These are phyloP conservation scores for Venusia cambrica DNA, from an alignment of 2,888 invertebrate species.

Conservation along the genomic window DNA sequence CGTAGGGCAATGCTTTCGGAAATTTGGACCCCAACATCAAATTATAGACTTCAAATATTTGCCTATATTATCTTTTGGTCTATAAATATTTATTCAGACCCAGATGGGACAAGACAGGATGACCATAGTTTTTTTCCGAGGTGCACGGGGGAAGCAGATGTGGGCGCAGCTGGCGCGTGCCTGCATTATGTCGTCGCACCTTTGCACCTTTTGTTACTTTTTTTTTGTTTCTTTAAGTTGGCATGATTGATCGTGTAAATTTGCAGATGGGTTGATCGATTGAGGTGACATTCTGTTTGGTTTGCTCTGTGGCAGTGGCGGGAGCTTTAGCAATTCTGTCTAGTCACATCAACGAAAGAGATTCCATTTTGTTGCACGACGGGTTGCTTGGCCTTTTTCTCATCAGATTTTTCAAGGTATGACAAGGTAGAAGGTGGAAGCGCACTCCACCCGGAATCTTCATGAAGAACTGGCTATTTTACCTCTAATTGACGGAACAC, in stretches of 20 bases:
- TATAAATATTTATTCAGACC: constrained; percentile 18
- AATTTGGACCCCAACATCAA: too few species aligned
- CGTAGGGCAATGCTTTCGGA: too few species aligned
- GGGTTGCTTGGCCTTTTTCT: too few species aligned
- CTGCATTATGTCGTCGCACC: constrained; percentile 37
- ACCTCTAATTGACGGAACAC: too few species aligned
- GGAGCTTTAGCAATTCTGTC: too few species aligned
- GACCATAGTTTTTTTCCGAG: constrained; percentile 33
- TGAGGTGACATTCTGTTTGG: constrained; percentile 13
- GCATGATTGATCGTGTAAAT: constrained; percentile 33
- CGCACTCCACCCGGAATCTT: too few species aligned
- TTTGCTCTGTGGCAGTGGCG: constrained; percentile 19
- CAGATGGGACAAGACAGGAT: constrained; percentile 33
- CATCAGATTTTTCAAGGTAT: too few species aligned
- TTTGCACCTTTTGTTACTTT: constrained; percentile 49
- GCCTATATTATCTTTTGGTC: constrained; percentile 5
- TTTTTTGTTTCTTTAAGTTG: constrained; percentile 29
- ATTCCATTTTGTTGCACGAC: too few species aligned
- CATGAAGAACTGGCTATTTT: too few species aligned
- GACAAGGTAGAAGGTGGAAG: too few species aligned
- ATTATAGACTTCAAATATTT: constrained; percentile 14
- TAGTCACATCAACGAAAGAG: too few species aligned
- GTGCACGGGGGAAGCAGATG: constrained; percentile 46
- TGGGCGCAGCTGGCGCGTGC: constrained; percentile 48
- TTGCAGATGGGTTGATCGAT: constrained; percentile 26